Evolutionary conservation across 2,113 vertebrate genomes (phyloP).

Genomic region (Lathamus discolor): DNA sequence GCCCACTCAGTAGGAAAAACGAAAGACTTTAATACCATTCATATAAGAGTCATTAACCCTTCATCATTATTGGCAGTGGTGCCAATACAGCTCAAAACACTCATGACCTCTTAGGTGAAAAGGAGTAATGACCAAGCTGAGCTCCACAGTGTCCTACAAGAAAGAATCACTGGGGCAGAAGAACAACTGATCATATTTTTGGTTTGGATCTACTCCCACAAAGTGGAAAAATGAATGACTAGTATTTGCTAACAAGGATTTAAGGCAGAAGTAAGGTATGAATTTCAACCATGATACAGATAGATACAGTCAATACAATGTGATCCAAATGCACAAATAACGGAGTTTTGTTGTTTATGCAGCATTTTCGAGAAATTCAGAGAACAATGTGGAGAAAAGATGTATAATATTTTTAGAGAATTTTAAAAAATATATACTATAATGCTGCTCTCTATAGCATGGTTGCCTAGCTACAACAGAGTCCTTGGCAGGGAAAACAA

Average conservation of each 20-base stretch:
- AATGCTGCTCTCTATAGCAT: not conserved
- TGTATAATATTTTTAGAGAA: not conserved
- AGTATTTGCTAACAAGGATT: not conserved
- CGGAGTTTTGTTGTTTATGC: not conserved
- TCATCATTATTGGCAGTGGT: not conserved
- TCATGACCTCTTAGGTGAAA: not conserved
- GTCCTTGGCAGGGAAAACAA: slow-evolving; percentile 2
- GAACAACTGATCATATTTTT: not conserved
- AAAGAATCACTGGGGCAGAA: not conserved
- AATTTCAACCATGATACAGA: not conserved
- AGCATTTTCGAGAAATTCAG: not conserved
- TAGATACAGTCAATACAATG: not conserved
- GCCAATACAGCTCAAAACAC: not conserved
- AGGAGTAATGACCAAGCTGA: not conserved
- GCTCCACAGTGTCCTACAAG: not conserved
- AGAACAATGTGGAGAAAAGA: not conserved
- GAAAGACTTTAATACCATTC: not conserved
- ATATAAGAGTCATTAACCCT: not conserved
- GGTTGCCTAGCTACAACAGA: slow-evolving; percentile 55
- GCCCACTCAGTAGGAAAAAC: not conserved
- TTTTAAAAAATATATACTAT: not conserved
- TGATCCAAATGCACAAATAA: not conserved
- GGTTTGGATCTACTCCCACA: not conserved
- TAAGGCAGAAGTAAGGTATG: not conserved
- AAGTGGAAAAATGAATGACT: not conserved